Evolutionary conservation across 1,140 invertebrate genomes (phyloP).

Genomic region (Lepidurus packardi): DNA sequence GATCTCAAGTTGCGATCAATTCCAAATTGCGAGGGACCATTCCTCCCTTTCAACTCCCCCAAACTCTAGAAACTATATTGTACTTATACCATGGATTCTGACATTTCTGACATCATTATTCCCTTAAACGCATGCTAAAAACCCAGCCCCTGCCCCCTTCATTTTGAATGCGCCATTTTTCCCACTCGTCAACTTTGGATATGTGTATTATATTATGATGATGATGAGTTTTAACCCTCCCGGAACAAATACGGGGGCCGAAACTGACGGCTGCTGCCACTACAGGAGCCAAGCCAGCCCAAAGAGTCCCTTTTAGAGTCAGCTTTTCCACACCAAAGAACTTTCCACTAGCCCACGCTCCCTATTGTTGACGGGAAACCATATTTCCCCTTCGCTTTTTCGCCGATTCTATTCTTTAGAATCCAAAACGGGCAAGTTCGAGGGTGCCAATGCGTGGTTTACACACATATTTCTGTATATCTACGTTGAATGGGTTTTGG

Average conservation of each 20-base stretch:
- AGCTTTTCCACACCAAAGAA: slow-evolving; percentile 21
- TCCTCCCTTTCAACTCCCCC: neutral
- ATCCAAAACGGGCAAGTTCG: neutral
- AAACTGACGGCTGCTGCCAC: slow-evolving; percentile 12
- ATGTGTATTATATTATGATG: neutral
- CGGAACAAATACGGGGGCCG: slow-evolving; percentile 5
- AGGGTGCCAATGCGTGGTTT: slow-evolving; percentile 18
- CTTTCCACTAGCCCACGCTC: neutral
- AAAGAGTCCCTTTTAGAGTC: neutral
- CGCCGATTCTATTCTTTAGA: neutral
- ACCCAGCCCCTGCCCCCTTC: neutral
- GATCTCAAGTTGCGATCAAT: too few species aligned
- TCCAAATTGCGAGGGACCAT: too few species aligned
- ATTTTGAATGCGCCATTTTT: neutral
- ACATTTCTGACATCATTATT: slow-evolving; percentile 20
- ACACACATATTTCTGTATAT: too few species aligned
- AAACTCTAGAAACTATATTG: neutral
- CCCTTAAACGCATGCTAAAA: neutral
- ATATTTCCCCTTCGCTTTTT: slow-evolving; percentile 2
- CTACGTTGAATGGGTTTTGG: neutral
- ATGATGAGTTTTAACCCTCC: neutral
- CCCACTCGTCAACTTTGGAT: slow-evolving; percentile 14
- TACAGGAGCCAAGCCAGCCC: neutral
- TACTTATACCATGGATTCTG: neutral
- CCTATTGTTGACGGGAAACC: neutral